Percentiles rank a stretch among this genome's conserved stretches.
Conservation (phyloP, 2,113 vertebrate species). For the Vimba vimba region DNA sequence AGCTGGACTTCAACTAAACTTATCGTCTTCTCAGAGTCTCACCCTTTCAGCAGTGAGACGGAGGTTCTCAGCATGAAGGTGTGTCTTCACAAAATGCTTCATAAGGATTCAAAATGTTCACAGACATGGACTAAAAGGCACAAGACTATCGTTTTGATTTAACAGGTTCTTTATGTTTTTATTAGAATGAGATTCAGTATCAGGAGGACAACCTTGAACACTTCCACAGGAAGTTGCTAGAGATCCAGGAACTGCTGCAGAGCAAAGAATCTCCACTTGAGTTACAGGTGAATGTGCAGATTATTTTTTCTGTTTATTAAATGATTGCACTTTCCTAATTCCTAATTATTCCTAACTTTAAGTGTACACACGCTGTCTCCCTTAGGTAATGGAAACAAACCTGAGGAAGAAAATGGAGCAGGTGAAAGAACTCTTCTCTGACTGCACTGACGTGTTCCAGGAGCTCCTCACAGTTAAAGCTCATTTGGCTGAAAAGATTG, state of each 20-base stretch:
- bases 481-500: slow-evolving; percentile 70
- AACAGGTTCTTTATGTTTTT: background rate
- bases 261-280: slow-evolving; percentile 87
- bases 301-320: background rate
- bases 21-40: slow-evolving; percentile 69
- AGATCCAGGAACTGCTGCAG: slow-evolving; percentile 89
- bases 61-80: slow-evolving; percentile 82
- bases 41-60: slow-evolving; percentile 74
- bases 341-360: background rate
- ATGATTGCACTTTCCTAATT: background rate
- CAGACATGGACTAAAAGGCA: background rate
- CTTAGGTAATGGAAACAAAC: slow-evolving; percentile 76
- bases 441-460: slow-evolving; percentile 74
- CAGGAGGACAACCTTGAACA: slow-evolving; percentile 83
- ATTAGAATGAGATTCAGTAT: slow-evolving; percentile 81
- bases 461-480: slow-evolving; percentile 74
- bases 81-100: slow-evolving; percentile 37
- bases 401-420: slow-evolving; percentile 76
- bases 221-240: slow-evolving; percentile 82
- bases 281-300: slow-evolving; percentile 78
- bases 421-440: slow-evolving; percentile 76
- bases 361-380: background rate
- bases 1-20: slow-evolving; percentile 79
- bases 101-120: background rate
- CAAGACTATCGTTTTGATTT: background rate